These are phyloP conservation scores for Liopterus haemorrhoidalis DNA, from an alignment of 2,888 invertebrate species.

Conservation along the genomic window DNA sequence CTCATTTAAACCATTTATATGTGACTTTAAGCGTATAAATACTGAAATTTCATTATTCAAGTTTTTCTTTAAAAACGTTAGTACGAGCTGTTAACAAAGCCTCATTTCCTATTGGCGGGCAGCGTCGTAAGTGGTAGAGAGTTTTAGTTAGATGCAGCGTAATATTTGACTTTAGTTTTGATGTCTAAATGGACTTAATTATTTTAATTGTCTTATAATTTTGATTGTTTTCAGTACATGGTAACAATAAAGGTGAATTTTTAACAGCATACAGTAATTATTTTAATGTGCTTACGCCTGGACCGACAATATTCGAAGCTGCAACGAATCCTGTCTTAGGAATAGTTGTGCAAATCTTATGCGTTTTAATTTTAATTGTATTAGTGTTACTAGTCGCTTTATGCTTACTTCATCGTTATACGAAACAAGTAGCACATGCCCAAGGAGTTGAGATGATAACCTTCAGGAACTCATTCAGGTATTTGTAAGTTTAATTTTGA, in stretches of 20 bases:
- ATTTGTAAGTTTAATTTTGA: slow-evolving; percentile 33
- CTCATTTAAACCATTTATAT: too few species aligned
- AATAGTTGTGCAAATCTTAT: slow-evolving; percentile 62
- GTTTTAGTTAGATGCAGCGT: background rate
- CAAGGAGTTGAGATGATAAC: slow-evolving; percentile 64
- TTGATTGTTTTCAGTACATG: slow-evolving; percentile 47
- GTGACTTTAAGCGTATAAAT: too few species aligned
- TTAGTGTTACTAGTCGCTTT: slow-evolving; percentile 56
- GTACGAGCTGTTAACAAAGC: too few species aligned
- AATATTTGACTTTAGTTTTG: slow-evolving; percentile 12
- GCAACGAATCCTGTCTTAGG: slow-evolving; percentile 49
- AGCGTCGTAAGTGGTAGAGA: too few species aligned
- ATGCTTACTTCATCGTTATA: slow-evolving; percentile 60
- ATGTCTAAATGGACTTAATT: slow-evolving; percentile 3
- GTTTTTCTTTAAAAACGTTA: too few species aligned
- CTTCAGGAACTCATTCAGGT: slow-evolving; percentile 61
- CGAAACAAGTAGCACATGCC: slow-evolving; percentile 57
- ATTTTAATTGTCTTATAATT: too few species aligned
- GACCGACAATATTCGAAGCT: slow-evolving; percentile 49
- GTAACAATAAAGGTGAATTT: slow-evolving; percentile 44
- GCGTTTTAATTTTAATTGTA: slow-evolving; percentile 57
- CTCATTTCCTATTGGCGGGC: too few species aligned
- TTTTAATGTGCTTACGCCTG: slow-evolving; percentile 65
- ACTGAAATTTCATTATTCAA: too few species aligned
- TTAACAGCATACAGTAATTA: slow-evolving; percentile 70